Evolutionary conservation across 2,113 vertebrate genomes (phyloP), one percentile per base, ranked within the genome.

Genomic region (Ia io): DNA sequence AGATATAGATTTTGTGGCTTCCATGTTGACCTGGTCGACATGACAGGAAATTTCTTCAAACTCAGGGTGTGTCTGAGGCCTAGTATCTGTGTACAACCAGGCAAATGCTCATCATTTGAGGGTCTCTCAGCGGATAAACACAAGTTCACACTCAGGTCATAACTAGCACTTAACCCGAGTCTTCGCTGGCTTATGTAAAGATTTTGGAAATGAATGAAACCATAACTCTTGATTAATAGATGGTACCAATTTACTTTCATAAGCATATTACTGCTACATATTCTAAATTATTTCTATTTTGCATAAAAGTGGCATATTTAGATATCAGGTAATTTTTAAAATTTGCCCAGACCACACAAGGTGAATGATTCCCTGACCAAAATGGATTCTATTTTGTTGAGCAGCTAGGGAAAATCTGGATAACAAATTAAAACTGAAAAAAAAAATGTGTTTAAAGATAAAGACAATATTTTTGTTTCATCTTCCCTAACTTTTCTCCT

Each of bases 371-470:
- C 20, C 28, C 53, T 18, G 30, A 40, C 35, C 47, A 71, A 91
- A 87, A 37, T 40, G 35, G 6, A 59, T 76, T 92, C 35, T 80
- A 3, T 93, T 67, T 77, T 59, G 28, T 84, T 83, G 30, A 87
- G 37, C 16, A 76, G 53, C 22, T 61, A 53, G 10, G 22, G 12
- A 90, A 91, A 94, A 63, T 71, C 28, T 85, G 67, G 65, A 51
- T 82, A 91, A 73, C 74, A 90, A 83, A 94, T 79, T 69, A 90
- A 90, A 93, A 82, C 22, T 4, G 5, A 88, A 80, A 79, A 28
- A 30, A 14, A 51, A 53, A 37, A 37, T 37, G 51, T 84, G 73
- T 49, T 88, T 67, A 91, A 91, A 59, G 25, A 56, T 47, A 74
- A 93, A 89, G 42, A 51, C 4, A 59, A 23, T 77, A 65, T 35